These are phyloP conservation scores for Eilema sororculum DNA, from an alignment of 2,888 invertebrate species.

Conservation along the genomic window DNA sequence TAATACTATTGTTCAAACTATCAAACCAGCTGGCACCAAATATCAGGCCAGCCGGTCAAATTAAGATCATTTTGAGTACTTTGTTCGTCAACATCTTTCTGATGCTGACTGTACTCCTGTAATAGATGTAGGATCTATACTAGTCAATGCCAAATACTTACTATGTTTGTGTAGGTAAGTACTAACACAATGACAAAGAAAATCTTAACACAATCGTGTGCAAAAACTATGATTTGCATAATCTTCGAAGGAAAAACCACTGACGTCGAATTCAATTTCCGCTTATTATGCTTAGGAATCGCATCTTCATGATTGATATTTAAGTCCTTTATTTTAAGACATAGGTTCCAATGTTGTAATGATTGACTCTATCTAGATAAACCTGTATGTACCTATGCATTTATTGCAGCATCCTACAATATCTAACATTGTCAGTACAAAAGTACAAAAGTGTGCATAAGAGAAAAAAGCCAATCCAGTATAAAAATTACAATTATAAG, in stretches of 20 bases:
- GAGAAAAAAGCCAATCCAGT: no score
- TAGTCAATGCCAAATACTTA: neutral
- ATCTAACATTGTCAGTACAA: neutral
- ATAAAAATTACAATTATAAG: no score
- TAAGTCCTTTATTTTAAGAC: no score
- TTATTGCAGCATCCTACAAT: neutral
- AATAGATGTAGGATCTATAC: neutral
- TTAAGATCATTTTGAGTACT: no score
- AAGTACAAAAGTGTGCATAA: no score
- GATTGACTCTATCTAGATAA: neutral
- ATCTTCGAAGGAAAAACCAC: neutral
- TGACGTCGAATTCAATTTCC: neutral
- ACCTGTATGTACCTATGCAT: neutral
- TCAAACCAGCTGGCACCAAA: no score
- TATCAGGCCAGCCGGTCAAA: no score
- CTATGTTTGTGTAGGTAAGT: neutral
- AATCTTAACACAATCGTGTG: neutral
- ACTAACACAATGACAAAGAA: neutral
- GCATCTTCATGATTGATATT: neutral
- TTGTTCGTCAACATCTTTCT: neutral
- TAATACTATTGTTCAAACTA: no score
- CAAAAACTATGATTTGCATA: neutral
- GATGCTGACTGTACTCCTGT: no score
- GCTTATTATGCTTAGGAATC: neutral
- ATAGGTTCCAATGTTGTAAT: no score